These are phyloP conservation scores for Pemphigus obesinymphae DNA, from an alignment of 1,140 invertebrate species.

Conservation along the genomic window DNA sequence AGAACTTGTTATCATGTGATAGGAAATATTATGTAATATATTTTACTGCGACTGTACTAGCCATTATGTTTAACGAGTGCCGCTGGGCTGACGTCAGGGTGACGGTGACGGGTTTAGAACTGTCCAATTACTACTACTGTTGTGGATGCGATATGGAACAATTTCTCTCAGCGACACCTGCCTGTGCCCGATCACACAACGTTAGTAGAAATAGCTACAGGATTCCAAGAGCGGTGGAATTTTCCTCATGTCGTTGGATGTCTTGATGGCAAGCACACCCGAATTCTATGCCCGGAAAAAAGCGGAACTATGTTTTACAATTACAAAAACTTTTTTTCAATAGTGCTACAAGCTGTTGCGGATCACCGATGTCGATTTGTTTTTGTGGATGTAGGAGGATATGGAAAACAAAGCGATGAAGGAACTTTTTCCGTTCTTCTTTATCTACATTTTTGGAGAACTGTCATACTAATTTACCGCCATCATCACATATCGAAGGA, in stretches of 20 bases:
- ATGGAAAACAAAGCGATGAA: constrained; percentile 44
- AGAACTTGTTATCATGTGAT: no score
- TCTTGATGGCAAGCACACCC: constrained; percentile 54
- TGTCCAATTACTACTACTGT: no score
- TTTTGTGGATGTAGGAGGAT: constrained; percentile 47
- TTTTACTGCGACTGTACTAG: no score
- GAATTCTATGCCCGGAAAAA: constrained; percentile 49
- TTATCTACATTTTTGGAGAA: background rate
- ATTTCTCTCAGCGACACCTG: no score
- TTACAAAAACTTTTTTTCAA: constrained; percentile 54
- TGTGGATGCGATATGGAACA: no score
- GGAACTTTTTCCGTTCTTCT: constrained; percentile 22
- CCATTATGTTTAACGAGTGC: no score
- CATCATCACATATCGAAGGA: background rate
- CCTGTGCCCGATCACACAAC: no score
- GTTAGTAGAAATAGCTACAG: constrained; percentile 47
- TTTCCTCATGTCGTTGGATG: constrained; percentile 52
- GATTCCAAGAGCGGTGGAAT: constrained; percentile 51
- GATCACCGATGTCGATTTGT: constrained; percentile 49
- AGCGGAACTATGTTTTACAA: constrained; percentile 52
- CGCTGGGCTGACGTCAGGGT: no score
- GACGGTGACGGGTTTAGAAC: no score
- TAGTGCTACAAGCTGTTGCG: constrained; percentile 51
- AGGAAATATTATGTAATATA: no score
- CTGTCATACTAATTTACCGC: background rate